phyloP scores from a whole-genome alignment of 2,113 vertebrate species.

The Pagrus major region DNA sequence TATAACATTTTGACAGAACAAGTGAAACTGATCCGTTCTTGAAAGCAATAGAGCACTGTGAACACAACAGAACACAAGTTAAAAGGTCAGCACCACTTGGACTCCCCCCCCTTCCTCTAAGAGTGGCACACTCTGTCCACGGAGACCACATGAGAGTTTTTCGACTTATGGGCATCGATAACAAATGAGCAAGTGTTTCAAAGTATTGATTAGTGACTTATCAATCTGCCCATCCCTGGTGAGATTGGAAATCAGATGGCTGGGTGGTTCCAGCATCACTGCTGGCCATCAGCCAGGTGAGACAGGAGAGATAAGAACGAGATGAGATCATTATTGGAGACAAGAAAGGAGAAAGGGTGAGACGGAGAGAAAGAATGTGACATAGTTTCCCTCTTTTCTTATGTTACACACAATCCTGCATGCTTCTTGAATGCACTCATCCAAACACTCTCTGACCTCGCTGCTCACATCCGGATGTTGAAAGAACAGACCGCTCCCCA shows the following conservation, averaged over 20 bases:
- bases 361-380: not conserved
- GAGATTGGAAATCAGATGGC: conserved; percentile 80
- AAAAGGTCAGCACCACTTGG: no score
- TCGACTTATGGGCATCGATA: not conserved
- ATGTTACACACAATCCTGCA: not conserved
- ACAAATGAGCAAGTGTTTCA: conserved; percentile 16
- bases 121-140: no score
- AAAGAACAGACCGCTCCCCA: conserved; percentile 19
- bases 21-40: no score
- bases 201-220: conserved; percentile 4
- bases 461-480: conserved; percentile 25
- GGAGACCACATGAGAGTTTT: no score
- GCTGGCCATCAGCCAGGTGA: conserved; percentile 86
- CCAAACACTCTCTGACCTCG: conserved; percentile 16
- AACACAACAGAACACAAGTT: no score
- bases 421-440: conserved; percentile 12
- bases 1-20: no score
- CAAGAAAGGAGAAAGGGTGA: conserved; percentile 59
- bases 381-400: not conserved
- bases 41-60: no score
- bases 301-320: conserved; percentile 46
- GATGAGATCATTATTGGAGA: conserved; percentile 82
- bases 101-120: no score
- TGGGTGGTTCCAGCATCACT: conserved; percentile 81
- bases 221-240: conserved; percentile 32